Conservation (phyloP, 2,888 invertebrate species). For the Bombylius major region DNA sequence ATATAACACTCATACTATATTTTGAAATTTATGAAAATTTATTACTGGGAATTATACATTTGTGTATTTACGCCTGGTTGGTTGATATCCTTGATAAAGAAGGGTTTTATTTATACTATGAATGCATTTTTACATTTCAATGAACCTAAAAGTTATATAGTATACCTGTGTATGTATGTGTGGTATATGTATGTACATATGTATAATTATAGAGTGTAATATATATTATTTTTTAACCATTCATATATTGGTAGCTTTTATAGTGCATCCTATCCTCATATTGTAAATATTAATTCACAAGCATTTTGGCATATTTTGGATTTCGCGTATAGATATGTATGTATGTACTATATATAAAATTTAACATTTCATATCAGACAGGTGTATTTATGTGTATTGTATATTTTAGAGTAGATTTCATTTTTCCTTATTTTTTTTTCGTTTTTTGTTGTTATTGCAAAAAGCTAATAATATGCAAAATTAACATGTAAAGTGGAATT, state of each 20-base stretch:
- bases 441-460: background rate
- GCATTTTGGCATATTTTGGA: too few relatives aligned
- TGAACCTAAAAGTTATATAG: background rate
- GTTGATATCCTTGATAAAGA: slow-evolving; percentile 3
- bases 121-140: too few relatives aligned
- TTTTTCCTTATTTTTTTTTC: too few relatives aligned
- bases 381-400: too few relatives aligned
- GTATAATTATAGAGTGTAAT: too few relatives aligned
- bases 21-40: slow-evolving; percentile 5
- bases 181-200: too few relatives aligned
- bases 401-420: too few relatives aligned
- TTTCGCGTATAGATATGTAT: too few relatives aligned
- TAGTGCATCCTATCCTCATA: too few relatives aligned
- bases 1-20: background rate
- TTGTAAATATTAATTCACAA: too few relatives aligned
- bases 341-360: background rate
- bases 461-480: slow-evolving; percentile 6
- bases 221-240: too few relatives aligned
- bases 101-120: background rate
- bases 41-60: slow-evolving; percentile 6
- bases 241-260: too few relatives aligned
- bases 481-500: slow-evolving; percentile 9
- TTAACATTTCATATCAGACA: background rate
- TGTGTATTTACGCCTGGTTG: slow-evolving; percentile 5
- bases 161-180: background rate